Base-by-base conservation (phyloP, 2,113 vertebrate species). In the Monarcha castaneiventris region DNA sequence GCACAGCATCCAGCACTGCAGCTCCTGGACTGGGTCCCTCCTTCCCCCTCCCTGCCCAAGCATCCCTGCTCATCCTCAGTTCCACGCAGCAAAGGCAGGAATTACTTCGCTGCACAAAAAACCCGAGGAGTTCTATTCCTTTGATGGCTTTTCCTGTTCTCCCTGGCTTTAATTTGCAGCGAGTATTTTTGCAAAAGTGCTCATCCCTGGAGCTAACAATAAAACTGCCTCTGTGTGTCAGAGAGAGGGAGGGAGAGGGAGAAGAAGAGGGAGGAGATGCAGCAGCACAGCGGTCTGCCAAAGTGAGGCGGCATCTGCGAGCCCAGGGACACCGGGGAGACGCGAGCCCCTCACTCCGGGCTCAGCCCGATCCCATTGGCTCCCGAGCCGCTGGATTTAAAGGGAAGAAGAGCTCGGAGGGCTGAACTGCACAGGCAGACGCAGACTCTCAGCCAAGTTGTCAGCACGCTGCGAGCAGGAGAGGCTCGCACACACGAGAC, bases 341-440 rank as follows among this genome's bases (percentile, higher is more conserved):
- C 39, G 39, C 16, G 66, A 93, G 69, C 90, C 95, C 96, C 96
- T 85, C 37, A 4, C 54, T 19, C 59, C 7, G 84, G 63, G 90
- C 93, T 89, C 73, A 25, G 72, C 13, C 62, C 25, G n/a, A 90
- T 94, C 91, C 91, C 91, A 96, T 96, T 96, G 96, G 95, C 37
- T 96, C 93, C 91, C 4, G 59, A 81, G 96, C 90, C 37, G 90
- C 96, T 66, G 94, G 23, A 54, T 95, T 92, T 84, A 73, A 88
- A 88, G 94, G 68, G 4, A 26, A 85, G 87, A 87, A 30, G 72
- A 76, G 93, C 94, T 89, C 2, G 77, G 41, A 87, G 82, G 62
- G 32, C 64, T 58, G 84, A 61, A 6, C 54, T 21, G 72, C 82
- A 7, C 84, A 76, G 93, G 17, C 92, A 95, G 88, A 16, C 90